A percentile compares a stretch with the other conserved stretches of the same genome.
Conservation (phyloP, 2,888 invertebrate genomes). For the Oxystoma pomonae region DNA sequence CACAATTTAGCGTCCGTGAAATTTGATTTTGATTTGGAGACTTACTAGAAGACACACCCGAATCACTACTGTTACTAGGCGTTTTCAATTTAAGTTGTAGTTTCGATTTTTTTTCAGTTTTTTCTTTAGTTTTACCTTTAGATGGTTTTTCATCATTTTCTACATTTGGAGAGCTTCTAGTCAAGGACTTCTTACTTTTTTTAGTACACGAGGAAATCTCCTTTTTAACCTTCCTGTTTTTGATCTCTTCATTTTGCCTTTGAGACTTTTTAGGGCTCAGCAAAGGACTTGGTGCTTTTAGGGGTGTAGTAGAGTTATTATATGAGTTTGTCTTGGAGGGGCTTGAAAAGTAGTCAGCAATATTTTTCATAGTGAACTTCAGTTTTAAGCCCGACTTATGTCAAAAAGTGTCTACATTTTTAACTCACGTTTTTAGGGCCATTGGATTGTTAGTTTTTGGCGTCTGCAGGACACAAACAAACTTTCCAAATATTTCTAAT, state of each 20-base stretch:
- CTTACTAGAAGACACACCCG: neutral
- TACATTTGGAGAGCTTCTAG: neutral
- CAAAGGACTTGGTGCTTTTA: conserved; percentile 4
- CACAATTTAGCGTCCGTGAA: neutral
- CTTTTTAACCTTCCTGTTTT: neutral
- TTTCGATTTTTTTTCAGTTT: no score
- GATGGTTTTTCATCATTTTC: neutral
- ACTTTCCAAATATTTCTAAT: no score
- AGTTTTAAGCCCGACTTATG: no score
- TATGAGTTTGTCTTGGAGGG: conserved; percentile 19
- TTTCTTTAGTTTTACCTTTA: neutral
- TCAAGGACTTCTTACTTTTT: neutral
- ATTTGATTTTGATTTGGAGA: neutral
- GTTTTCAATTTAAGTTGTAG: no score
- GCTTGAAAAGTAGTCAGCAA: conserved; percentile 30
- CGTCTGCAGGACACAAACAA: no score
- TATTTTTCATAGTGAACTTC: conserved; percentile 25
- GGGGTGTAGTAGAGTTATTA: conserved; percentile 7
- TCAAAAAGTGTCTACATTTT: no score
- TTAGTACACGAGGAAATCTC: neutral
- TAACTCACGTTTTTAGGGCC: no score
- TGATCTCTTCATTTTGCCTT: neutral
- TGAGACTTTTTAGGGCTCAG: conserved; percentile 5
- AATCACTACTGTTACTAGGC: neutral
- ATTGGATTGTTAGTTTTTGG: no score